Base-by-base conservation (phyloP, 2,888 invertebrate genomes). In the Fissipunctia ypsillon region DNA sequence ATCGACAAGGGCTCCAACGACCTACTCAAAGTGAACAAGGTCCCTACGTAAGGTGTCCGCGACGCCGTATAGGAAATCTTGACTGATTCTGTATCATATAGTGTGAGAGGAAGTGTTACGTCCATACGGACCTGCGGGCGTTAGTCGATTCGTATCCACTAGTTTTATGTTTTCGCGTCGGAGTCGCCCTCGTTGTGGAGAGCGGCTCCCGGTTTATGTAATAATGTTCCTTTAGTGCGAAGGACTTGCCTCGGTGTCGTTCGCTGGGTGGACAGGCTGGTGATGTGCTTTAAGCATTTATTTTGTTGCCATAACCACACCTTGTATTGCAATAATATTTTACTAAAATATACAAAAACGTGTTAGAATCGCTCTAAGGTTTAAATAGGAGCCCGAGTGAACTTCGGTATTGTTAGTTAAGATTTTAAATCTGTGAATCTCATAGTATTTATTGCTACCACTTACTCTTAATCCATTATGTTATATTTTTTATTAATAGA, bases 21-120 rank as follows among this genome's bases (percentile, higher is more conserved):
- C 96, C 97, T 98, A 89, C 97, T 98, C 91, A 98, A 98, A 96
- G 98, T 97, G 92, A 97, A 97, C 92, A 98, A 98, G 96, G 97
- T 97, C 94, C 97, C 97, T 87, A 97, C 97, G 97, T 97, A 98
- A 97, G 96, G 96, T 91, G 92, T 88, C 84, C 88, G 90, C 86
- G 87, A 82, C 88, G 87, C 90, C 91, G 85, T 88, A 88, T 93
- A 93, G 94, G 91, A 91, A 93, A 92, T 93, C 93, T 91, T 95
- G 96, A 96, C 96, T 96, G 96, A 95, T 93, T 93, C 94, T 96
- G 95, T 96, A 96, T 93, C 95, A 95, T 95, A 95, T 95, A 96
- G 96, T 95, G 96, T 95, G 95, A 95, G 92, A 93, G 94, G 91
- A 93, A 95, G 95, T 95, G 95, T 95, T 95, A 91, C 94, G 95